Conservation (phyloP, 1,140 invertebrate genomes). For the Trigoniulus corallinus region DNA sequence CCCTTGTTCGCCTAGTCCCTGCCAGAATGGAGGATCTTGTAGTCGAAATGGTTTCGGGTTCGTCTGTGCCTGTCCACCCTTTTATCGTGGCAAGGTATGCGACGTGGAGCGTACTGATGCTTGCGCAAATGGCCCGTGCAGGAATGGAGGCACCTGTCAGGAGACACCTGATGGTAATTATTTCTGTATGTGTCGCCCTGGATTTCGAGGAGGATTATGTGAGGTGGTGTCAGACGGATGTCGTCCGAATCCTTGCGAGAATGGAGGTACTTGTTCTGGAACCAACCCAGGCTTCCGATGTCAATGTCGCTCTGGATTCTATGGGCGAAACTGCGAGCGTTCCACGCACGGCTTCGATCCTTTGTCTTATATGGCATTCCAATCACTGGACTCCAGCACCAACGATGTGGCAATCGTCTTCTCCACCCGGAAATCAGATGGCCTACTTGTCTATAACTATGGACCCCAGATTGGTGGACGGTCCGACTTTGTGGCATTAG, state of each 20-base stretch:
- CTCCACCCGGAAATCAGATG: slow-evolving; percentile 70
- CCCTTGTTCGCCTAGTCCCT: slow-evolving; percentile 80
- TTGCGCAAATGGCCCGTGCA: slow-evolving; percentile 65
- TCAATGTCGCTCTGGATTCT: slow-evolving; percentile 64
- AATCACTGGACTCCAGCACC: slow-evolving; percentile 60
- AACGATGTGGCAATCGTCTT: slow-evolving; percentile 72
- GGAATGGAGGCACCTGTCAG: slow-evolving; percentile 75
- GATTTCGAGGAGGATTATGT: slow-evolving; percentile 72
- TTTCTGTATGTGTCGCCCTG: slow-evolving; percentile 75
- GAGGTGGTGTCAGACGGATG: slow-evolving; percentile 65
- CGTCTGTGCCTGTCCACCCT: slow-evolving; percentile 55
- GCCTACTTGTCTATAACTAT: slow-evolving; percentile 76
- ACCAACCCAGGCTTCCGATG: slow-evolving; percentile 67
- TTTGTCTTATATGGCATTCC: slow-evolving; percentile 75
- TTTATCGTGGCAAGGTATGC: slow-evolving; percentile 63
- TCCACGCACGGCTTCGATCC: slow-evolving; percentile 75
- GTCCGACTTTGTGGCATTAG: slow-evolving; percentile 81
- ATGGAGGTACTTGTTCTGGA: slow-evolving; percentile 58
- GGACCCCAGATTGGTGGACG: slow-evolving; percentile 65
- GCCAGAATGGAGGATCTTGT: slow-evolving; percentile 60
- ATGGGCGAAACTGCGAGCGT: slow-evolving; percentile 75
- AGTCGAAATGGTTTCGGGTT: slow-evolving; percentile 62
- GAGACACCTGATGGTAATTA: slow-evolving; percentile 65
- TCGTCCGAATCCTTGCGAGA: slow-evolving; percentile 70
- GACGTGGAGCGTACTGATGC: slow-evolving; percentile 63